Evolutionary conservation across 92 coral and sea anemone genomes (phyloP), one percentile per base, ranked within the genome.

Genomic region (Epizoanthus ramosus): DNA sequence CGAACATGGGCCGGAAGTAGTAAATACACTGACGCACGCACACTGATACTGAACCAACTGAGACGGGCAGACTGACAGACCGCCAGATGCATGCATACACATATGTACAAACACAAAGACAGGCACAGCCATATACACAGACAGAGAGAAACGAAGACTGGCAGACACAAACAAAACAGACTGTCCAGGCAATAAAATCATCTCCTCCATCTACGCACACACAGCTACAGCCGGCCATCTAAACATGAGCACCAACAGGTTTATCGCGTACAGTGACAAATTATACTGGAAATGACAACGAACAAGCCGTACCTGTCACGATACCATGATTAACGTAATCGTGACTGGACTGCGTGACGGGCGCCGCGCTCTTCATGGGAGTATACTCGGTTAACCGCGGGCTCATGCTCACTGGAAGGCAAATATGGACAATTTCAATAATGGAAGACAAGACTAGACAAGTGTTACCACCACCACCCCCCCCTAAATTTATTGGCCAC

Each of bases 381-480:
- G 82, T 77, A 57, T 77, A 77, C 35, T 33, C 19, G 58, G 68
- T 65, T 13, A 69, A 77, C 43, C 57, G 82, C 24, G 82, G 82
- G 70, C 82, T 77, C 71, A 61, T 70, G 70, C 82, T 77, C 71
- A 61, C 81, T 76, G 21, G 43, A 76, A 76, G 10, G 54, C 35
- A 59, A 76, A 19, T 19, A 50, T 50, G 14, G 10, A 13, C 54
- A 50, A 50, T 50, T 9, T 50, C 16, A 50, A 50, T 12, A 50
- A 50, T 2, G 54, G 54, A 50, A 50, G 54, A 16, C 43, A 37
- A 37, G 43, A 37, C 5, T 5, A 37, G 43, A 37, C 43, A 6
- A 35, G 39, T 4, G 4, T 4, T 35, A 2, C 39, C 4, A 35
- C 2, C 4, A 35, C 4, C 4, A 35, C 39, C 2, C 2, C 4